Percentiles rank a stretch among this genome's conserved stretches.
Evolutionary conservation across 2,113 vertebrate genomes (phyloP).

Genomic region (mouse (Mus musculus)): GRCm39 chr9:6346501-6347000

Average conservation of each 20-base stretch:
- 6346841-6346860: background rate
- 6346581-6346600: constrained; percentile 18
- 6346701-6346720: background rate
- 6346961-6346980: background rate
- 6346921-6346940: background rate
- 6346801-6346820: background rate
- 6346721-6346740: background rate
- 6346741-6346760: background rate
- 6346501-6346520: constrained; percentile 6
- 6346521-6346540: background rate
- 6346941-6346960: background rate
- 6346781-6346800: background rate
- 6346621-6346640: constrained; percentile 27
- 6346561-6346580: constrained; percentile 44
- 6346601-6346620: constrained; percentile 37
- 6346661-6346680: background rate
- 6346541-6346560: constrained; percentile 4
- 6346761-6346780: background rate
- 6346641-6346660: constrained; percentile 50
- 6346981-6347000: background rate
- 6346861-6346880: fast-evolving
- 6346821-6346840: background rate
- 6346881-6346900: background rate
- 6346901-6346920: background rate
- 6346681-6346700: background rate